phyloP scores from a whole-genome alignment of 2,888 invertebrate species.

The Eupithecia vulgata region DNA sequence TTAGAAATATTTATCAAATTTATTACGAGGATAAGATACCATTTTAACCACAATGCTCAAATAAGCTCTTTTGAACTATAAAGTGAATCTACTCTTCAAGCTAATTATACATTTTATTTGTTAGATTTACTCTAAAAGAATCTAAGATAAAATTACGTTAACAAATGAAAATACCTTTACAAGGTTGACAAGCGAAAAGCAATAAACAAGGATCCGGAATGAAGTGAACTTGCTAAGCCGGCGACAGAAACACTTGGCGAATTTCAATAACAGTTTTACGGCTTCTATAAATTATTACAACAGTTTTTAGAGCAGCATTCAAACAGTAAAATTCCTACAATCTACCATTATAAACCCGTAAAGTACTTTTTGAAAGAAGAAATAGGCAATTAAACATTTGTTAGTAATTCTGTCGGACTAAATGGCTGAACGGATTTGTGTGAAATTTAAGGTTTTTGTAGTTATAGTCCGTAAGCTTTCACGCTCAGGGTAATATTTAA shows the following conservation, averaged over 20 bases:
- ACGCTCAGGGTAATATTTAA: no score
- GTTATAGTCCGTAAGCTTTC: no score
- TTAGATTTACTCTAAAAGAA: no score
- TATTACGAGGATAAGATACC: neutral
- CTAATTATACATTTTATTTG: neutral
- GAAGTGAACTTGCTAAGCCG: slow-evolving; percentile 58
- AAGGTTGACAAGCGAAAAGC: neutral
- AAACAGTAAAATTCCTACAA: neutral
- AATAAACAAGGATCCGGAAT: slow-evolving; percentile 32
- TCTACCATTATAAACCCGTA: neutral
- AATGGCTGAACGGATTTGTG: neutral
- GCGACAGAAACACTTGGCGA: slow-evolving; percentile 66
- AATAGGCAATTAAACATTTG: neutral
- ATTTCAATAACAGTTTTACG: slow-evolving; percentile 70
- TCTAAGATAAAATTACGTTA: no score
- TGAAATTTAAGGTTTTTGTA: no score
- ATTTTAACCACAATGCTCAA: neutral
- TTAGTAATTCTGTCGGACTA: neutral
- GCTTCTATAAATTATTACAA: slow-evolving; percentile 36
- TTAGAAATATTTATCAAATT: neutral
- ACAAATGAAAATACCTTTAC: neutral
- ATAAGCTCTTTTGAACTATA: neutral
- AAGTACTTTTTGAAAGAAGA: neutral
- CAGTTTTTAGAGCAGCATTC: neutral
- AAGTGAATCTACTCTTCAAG: neutral